A percentile compares a stretch with the other conserved stretches of the same genome.
These are phyloP conservation scores for Eurystomus gularis DNA, from an alignment of 2,113 vertebrate species.

Conservation along the genomic window DNA sequence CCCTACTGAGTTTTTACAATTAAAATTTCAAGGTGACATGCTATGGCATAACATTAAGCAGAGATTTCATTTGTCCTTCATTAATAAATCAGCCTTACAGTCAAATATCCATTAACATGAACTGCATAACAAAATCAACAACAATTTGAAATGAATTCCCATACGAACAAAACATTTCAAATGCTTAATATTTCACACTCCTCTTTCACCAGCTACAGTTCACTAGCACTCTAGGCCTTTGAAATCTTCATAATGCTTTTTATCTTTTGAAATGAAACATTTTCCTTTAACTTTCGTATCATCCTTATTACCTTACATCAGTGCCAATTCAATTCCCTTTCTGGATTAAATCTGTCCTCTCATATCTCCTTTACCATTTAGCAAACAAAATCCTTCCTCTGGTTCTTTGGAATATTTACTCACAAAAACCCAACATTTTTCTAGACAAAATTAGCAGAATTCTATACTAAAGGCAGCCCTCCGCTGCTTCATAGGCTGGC, in stretches of 20 bases:
- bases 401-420: neutral
- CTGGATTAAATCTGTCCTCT: constrained; percentile 28
- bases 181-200: constrained; percentile 45
- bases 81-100: constrained; percentile 66
- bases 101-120: constrained; percentile 70
- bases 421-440: neutral
- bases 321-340: constrained; percentile 30
- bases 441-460: neutral
- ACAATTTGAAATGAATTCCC: constrained; percentile 66
- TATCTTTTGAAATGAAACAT: constrained; percentile 56
- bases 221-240: constrained; percentile 15
- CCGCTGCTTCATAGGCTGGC: neutral
- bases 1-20: neutral
- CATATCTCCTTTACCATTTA: neutral
- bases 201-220: constrained; percentile 7
- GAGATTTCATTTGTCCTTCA: constrained; percentile 65
- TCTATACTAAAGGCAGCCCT: neutral
- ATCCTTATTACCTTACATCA: constrained; percentile 6
- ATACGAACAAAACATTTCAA: constrained; percentile 48
- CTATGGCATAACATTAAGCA: constrained; percentile 49
- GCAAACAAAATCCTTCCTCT: neutral
- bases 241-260: constrained; percentile 53
- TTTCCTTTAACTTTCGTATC: constrained; percentile 37
- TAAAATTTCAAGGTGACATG: constrained; percentile 59
- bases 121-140: constrained; percentile 67